phyloP scores from a whole-genome alignment of 2,113 vertebrate genomes.

The Carassius auratus region DNA sequence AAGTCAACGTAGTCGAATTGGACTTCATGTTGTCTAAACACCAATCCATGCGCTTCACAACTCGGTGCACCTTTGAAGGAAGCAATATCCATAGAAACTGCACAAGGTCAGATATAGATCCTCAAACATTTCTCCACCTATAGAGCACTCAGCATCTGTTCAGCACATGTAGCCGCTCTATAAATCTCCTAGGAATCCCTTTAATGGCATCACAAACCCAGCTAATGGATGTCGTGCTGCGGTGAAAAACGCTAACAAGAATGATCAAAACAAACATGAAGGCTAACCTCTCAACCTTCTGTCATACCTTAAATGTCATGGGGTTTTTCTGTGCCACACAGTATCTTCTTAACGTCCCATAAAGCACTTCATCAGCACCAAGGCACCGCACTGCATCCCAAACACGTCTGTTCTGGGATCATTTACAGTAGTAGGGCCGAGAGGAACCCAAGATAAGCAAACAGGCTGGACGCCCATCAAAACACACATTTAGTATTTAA shows the following conservation, averaged over 20 bases:
- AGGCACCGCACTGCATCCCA: background rate
- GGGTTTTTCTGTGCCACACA: background rate
- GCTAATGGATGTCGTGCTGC: slow-evolving; percentile 47
- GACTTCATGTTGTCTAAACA: background rate
- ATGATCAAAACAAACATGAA: slow-evolving; percentile 48
- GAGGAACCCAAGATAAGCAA: background rate
- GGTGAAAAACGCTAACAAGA: slow-evolving; percentile 22
- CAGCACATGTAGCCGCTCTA: slow-evolving; percentile 56
- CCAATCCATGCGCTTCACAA: background rate
- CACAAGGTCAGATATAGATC: slow-evolving; percentile 26
- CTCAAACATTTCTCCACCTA: slow-evolving; percentile 39
- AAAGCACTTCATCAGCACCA: slow-evolving; percentile 20
- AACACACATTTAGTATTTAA: slow-evolving; percentile 10
- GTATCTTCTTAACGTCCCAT: background rate
- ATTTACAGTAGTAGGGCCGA: background rate
- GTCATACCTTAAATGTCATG: slow-evolving; percentile 39
- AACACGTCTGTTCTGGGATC: background rate
- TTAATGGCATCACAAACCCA: slow-evolving; percentile 46
- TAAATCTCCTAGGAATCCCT: slow-evolving; percentile 57
- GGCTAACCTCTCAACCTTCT: slow-evolving; percentile 35
- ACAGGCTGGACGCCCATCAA: background rate
- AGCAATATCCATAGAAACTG: slow-evolving; percentile 13
- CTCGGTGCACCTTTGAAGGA: background rate
- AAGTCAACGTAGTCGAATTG: background rate
- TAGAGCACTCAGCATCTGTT: slow-evolving; percentile 68